phyloP scores from a whole-genome alignment of 2,113 vertebrate genomes.

The Notiomystis cincta region DNA sequence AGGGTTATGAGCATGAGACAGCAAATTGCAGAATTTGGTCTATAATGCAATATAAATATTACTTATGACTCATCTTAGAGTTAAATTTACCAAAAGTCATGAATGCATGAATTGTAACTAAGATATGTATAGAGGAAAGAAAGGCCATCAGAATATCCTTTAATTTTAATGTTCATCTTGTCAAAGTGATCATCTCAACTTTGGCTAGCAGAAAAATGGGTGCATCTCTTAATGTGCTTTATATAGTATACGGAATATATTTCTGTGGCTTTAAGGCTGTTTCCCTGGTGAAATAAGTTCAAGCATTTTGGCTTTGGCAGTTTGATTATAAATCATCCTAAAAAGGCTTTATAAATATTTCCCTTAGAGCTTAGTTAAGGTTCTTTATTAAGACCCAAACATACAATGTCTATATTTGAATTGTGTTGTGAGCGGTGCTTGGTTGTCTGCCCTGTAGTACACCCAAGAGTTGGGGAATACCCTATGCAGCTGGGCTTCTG shows the following conservation, averaged over 20 bases:
- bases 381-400: not conserved
- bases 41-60: constrained; percentile 41
- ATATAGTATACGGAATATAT: not conserved
- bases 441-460: not conserved
- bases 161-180: constrained; percentile 19
- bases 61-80: constrained; percentile 48
- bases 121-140: constrained; percentile 46
- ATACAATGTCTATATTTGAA: not conserved
- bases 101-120: constrained; percentile 61
- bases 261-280: not conserved
- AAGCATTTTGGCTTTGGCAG: constrained; percentile 34
- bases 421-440: not conserved
- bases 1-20: not conserved
- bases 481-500: not conserved
- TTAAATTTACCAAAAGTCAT: constrained; percentile 59
- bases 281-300: constrained; percentile 31
- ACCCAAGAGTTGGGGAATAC: not conserved
- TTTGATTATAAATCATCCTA: not conserved
- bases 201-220: constrained; percentile 54
- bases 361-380: not conserved
- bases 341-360: not conserved
- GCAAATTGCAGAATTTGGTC: constrained; percentile 2
- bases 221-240: not conserved
- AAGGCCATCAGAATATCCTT: constrained; percentile 43
- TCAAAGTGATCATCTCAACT: not conserved